Conservation (phyloP, 2,888 invertebrate genomes). For the Antheraea assamensis region DNA sequence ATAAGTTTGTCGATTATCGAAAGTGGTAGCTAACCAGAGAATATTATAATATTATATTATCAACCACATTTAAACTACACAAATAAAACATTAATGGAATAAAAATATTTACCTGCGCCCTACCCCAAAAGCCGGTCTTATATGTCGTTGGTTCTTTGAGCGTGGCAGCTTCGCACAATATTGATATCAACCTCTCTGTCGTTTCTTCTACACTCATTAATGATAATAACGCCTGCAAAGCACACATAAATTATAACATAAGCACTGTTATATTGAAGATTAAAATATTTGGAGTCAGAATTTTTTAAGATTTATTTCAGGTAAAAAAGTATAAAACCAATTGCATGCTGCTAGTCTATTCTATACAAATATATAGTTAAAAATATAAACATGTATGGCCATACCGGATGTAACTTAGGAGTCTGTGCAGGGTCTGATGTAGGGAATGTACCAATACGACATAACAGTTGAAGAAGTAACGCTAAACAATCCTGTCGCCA, state of each 20-base stretch:
- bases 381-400: constrained; percentile 24
- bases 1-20: too few species aligned
- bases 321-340: neutral
- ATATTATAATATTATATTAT: too few species aligned
- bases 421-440: constrained; percentile 70
- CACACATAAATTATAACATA: neutral
- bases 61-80: too few species aligned
- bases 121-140: constrained; percentile 96
- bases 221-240: constrained; percentile 84
- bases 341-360: neutral
- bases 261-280: neutral
- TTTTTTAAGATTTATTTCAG: neutral
- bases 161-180: constrained; percentile 92
- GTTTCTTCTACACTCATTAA: constrained; percentile 93
- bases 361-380: neutral
- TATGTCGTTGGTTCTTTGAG: constrained; percentile 91
- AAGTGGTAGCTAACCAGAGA: too few species aligned
- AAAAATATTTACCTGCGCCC: constrained; percentile 86
- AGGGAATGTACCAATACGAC: constrained; percentile 90
- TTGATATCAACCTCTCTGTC: constrained; percentile 91
- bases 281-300: too few species aligned
- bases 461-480: constrained; percentile 91
- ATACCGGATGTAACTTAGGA: constrained; percentile 85
- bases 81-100: neutral
- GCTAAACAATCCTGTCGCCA: constrained; percentile 98